Conservation (phyloP, 1,140 invertebrate species). For the Cheumatopsyche charites region DNA sequence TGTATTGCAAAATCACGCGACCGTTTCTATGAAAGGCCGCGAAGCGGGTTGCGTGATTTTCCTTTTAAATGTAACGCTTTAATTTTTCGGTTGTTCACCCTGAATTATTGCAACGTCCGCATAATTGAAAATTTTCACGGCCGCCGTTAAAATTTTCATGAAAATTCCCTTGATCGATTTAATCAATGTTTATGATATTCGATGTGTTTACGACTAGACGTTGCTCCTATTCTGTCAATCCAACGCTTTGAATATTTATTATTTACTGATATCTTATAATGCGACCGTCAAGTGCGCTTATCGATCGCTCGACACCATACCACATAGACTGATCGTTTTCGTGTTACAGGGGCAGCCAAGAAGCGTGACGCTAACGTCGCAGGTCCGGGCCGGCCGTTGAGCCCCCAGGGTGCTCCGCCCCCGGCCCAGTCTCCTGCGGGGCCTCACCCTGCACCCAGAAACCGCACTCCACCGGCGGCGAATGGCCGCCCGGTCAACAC, state of each 20-base stretch:
- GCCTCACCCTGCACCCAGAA: conserved; percentile 13
- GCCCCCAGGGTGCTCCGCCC: not conserved
- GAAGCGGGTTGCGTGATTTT: conserved; percentile 8
- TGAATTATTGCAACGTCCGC: not conserved
- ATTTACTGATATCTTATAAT: too few species aligned
- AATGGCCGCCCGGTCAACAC: conserved; percentile 21
- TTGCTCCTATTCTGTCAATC: too few species aligned
- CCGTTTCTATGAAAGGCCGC: not conserved
- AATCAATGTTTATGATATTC: too few species aligned
- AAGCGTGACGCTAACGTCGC: conserved; percentile 39
- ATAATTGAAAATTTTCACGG: not conserved
- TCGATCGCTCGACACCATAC: too few species aligned
- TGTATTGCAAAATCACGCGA: not conserved
- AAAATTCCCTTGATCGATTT: too few species aligned
- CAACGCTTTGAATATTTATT: too few species aligned
- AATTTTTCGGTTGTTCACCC: conserved; percentile 7
- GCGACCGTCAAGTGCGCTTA: too few species aligned
- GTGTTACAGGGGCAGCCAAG: conserved; percentile 42
- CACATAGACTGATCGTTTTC: conserved; percentile 18
- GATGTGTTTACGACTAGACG: too few species aligned
- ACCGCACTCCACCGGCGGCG: conserved; percentile 28
- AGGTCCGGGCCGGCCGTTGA: conserved; percentile 20
- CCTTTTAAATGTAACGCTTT: not conserved
- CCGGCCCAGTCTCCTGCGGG: not conserved
- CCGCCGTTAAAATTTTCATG: too few species aligned